Evolutionary conservation across 2,888 invertebrate species (phyloP).

Genomic region (Onthophagus sagittarius): DNA sequence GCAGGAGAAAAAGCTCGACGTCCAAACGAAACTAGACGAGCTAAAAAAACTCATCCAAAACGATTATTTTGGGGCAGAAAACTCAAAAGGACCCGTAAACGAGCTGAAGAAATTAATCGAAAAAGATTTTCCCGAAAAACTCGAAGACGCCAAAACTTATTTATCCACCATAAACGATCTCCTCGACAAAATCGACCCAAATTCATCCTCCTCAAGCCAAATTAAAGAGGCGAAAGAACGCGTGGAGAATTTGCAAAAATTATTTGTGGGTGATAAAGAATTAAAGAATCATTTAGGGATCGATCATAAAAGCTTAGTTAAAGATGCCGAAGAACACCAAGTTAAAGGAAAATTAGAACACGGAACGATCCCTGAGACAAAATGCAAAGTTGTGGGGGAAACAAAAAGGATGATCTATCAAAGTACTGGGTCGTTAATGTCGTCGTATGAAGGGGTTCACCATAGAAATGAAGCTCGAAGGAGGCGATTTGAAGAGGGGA

Average conservation of each 20-base stretch:
- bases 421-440: not conserved
- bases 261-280: not conserved
- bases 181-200: no score
- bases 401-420: not conserved
- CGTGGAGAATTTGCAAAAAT: not conserved
- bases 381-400: not conserved
- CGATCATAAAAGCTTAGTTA: not conserved
- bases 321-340: not conserved
- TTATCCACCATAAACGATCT: no score
- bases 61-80: no score
- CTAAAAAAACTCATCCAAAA: not conserved
- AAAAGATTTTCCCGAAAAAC: no score
- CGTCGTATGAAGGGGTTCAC: not conserved
- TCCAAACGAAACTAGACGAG: not conserved
- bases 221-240: no score
- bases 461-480: not conserved
- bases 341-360: not conserved
- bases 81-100: no score
- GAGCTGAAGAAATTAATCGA: no score
- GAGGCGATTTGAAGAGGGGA: not conserved
- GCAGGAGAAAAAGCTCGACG: not conserved
- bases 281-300: not conserved
- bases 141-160: no score
- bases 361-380: not conserved
- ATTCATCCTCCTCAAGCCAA: no score